Percentiles rank a stretch among this genome's conserved stretches.
Evolutionary conservation across 2,888 invertebrate species (phyloP).

Genomic region (Orthosia cruda): DNA sequence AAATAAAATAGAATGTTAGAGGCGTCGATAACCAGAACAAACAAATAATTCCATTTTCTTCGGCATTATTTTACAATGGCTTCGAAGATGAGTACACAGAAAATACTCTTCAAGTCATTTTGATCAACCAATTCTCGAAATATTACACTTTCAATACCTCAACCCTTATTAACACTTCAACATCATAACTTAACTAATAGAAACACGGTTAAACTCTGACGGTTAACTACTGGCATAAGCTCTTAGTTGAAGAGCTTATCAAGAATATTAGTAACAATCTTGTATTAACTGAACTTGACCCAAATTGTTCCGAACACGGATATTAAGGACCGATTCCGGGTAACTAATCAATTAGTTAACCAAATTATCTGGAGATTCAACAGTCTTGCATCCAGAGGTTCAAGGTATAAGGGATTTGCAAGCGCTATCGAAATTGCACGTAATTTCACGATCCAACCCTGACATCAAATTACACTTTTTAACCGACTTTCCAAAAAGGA

Average conservation of each 20-base stretch:
- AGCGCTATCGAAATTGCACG: too few species aligned
- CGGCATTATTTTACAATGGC: background rate
- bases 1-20: background rate
- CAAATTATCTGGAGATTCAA: too few species aligned
- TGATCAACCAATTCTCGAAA: background rate
- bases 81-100: background rate
- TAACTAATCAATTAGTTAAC: too few species aligned
- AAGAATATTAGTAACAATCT: constrained; percentile 24
- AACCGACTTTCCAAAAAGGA: too few species aligned
- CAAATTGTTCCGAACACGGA: background rate
- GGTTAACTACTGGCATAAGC: constrained; percentile 2
- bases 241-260: constrained; percentile 13
- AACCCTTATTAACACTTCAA: background rate
- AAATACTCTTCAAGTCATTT: background rate
- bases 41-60: too few species aligned
- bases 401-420: too few species aligned
- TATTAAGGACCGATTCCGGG: background rate
- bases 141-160: background rate
- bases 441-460: too few species aligned
- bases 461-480: too few species aligned
- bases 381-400: too few species aligned
- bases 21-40: background rate
- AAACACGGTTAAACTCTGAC: constrained; percentile 4
- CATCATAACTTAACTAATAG: background rate
- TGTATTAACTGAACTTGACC: background rate